Evolutionary conservation across 2,113 vertebrate genomes (phyloP).

Genomic region (Mesitornis unicolor): DNA sequence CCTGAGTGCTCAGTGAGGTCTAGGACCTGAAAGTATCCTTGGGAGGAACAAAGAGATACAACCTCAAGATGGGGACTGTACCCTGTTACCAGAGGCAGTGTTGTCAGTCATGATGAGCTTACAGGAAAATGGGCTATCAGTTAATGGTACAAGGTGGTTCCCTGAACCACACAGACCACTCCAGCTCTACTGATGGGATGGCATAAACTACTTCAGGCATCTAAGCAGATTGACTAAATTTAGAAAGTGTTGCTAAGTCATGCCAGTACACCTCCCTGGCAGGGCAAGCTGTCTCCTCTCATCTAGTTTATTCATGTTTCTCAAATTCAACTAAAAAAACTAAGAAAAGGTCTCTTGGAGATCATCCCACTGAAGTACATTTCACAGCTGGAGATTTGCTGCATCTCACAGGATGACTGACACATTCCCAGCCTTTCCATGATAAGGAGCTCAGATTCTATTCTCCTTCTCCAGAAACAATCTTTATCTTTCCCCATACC

Average conservation of each 20-base stretch:
- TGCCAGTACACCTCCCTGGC: background rate
- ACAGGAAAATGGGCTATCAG: background rate
- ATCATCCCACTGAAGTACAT: background rate
- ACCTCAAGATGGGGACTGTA: background rate
- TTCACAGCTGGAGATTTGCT: background rate
- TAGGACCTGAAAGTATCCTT: background rate
- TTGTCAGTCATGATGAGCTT: background rate
- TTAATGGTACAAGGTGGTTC: background rate
- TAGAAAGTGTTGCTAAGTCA: background rate
- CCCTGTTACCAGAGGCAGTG: background rate
- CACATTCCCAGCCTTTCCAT: background rate
- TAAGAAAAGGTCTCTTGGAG: background rate
- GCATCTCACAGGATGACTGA: background rate
- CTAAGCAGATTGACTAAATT: background rate
- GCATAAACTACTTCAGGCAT: background rate
- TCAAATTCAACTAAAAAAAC: background rate
- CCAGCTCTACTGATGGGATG: background rate
- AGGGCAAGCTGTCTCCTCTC: background rate
- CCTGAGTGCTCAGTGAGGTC: accelerated
- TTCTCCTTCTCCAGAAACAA: background rate
- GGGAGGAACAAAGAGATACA: background rate
- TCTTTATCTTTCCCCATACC: background rate
- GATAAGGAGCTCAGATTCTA: background rate
- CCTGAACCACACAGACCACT: background rate
- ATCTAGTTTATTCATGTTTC: background rate